These are phyloP conservation scores for Holacanthella duospinosa DNA, from an alignment of 2,888 invertebrate genomes.

Conservation along the genomic window DNA sequence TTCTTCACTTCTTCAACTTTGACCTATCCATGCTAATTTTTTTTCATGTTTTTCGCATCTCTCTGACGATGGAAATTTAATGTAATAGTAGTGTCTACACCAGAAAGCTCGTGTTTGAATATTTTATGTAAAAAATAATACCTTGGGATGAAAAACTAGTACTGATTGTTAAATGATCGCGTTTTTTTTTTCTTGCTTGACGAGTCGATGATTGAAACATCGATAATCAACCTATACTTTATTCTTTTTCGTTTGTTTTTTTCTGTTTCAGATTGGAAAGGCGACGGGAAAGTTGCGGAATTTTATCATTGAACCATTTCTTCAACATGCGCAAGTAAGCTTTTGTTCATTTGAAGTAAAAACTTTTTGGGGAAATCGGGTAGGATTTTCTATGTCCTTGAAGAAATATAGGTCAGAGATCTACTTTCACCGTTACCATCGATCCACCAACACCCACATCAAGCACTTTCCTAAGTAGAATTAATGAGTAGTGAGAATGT, in stretches of 20 bases:
- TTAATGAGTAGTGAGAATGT: too few species aligned
- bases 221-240: background rate
- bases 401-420: background rate
- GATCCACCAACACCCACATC: background rate
- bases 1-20: too few species aligned
- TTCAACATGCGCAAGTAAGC: constrained; percentile 69
- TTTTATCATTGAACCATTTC: constrained; percentile 95
- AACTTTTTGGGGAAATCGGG: too few species aligned
- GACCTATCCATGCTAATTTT: too few species aligned
- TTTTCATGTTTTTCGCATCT: too few species aligned
- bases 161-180: too few species aligned
- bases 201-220: background rate
- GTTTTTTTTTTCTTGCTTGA: too few species aligned
- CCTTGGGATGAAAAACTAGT: too few species aligned
- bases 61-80: too few species aligned
- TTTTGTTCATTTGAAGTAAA: background rate
- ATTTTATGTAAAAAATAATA: too few species aligned
- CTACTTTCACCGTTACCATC: background rate
- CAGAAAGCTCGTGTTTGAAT: too few species aligned
- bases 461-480: background rate
- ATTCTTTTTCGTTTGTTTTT: background rate
- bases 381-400: background rate
- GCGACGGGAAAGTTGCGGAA: constrained; percentile 78
- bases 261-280: constrained; percentile 57
- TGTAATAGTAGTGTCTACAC: too few species aligned